phyloP scores from a whole-genome alignment of 2,113 vertebrate species.

The Deroptyus accipitrinus region DNA sequence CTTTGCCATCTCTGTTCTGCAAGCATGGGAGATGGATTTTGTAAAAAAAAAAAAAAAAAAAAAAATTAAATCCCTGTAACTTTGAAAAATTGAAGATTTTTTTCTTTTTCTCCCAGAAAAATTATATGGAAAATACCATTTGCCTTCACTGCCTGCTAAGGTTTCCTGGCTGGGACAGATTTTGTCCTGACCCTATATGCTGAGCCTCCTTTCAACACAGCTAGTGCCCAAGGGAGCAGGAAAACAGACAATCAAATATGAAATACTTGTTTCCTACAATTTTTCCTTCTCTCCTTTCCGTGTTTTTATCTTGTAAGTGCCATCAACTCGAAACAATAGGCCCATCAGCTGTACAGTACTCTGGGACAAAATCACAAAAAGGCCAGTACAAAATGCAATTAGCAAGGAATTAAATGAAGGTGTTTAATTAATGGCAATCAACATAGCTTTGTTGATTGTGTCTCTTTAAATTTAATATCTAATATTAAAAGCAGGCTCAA shows the following conservation, averaged over 20 bases:
- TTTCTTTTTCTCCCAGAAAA: background rate
- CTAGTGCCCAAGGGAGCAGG: background rate
- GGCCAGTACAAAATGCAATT: background rate
- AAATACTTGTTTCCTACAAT: background rate
- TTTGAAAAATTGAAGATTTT: background rate
- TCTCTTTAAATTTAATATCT: background rate
- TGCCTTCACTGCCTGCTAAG: background rate
- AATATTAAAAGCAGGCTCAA: background rate
- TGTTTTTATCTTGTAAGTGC: background rate
- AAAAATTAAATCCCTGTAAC: background rate
- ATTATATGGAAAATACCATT: background rate
- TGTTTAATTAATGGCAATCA: constrained; percentile 26
- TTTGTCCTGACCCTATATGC: background rate
- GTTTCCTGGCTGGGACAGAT: background rate
- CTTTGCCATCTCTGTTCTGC: background rate
- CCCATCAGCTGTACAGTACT: background rate
- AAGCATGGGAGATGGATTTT: background rate
- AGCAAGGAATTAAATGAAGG: background rate
- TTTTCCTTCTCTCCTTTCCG: background rate
- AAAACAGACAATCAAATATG: background rate
- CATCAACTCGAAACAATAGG: background rate
- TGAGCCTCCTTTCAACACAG: background rate
- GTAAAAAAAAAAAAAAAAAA: background rate
- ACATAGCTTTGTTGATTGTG: background rate
- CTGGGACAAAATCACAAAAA: background rate